Evolutionary conservation across 37 sponge, comb jelly and placozoan species (phyloP).

Genomic region (Cliona cf. orientalis): DNA sequence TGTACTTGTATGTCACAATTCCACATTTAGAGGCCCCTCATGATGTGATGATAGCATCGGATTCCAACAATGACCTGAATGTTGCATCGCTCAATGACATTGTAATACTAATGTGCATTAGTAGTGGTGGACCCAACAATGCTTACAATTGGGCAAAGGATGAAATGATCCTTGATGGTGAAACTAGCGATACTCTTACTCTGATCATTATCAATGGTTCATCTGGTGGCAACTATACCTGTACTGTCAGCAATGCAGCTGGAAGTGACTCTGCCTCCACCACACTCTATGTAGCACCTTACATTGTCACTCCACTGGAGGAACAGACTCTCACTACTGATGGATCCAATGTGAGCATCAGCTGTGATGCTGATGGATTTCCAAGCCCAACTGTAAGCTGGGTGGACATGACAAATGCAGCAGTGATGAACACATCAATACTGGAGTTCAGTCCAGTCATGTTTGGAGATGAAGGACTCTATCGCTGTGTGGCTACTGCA

Average conservation of each 20-base stretch:
- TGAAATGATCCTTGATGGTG: not conserved
- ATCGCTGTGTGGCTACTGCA: slow-evolving; percentile 27
- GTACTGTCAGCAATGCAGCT: slow-evolving; percentile 66
- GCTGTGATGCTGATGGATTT: slow-evolving; percentile 56
- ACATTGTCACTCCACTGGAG: not conserved
- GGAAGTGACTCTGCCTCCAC: slow-evolving; percentile 16
- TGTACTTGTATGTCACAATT: too few relatives aligned
- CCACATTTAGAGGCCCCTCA: too few relatives aligned
- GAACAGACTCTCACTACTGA: not conserved
- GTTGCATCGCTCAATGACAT: not conserved
- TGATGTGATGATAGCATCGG: too few relatives aligned
- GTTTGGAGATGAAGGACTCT: slow-evolving; percentile 15
- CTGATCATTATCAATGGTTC: not conserved
- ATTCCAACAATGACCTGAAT: not conserved
- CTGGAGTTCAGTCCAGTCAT: not conserved
- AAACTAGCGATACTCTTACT: not conserved
- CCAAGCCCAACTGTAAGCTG: slow-evolving; percentile 23
- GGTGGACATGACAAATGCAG: not conserved
- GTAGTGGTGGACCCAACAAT: slow-evolving; percentile 60
- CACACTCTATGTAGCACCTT: slow-evolving; percentile 14
- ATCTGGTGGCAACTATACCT: slow-evolving; percentile 68
- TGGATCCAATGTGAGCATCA: slow-evolving; percentile 1
- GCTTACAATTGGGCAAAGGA: slow-evolving; percentile 34
- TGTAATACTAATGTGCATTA: slow-evolving; percentile 48
- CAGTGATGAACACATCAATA: not conserved